phyloP scores from a whole-genome alignment of 2,113 vertebrate genomes.

The Cebidichthys violaceus region DNA sequence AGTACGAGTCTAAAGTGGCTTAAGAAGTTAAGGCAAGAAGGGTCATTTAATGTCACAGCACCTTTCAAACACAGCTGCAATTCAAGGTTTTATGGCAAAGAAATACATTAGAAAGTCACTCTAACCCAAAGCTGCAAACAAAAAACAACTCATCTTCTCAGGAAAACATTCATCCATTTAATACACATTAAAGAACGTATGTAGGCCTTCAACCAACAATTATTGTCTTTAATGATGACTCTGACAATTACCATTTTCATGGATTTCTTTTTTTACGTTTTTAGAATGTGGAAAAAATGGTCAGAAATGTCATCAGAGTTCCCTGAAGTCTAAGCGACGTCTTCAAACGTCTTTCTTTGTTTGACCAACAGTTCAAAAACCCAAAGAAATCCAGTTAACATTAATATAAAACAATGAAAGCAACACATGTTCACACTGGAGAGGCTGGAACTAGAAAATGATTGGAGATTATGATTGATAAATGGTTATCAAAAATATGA shows the following conservation, averaged over 20 bases:
- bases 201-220: neutral
- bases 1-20: too few species aligned
- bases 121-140: neutral
- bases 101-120: too few species aligned
- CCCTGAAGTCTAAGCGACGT: neutral
- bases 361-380: neutral
- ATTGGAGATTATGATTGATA: neutral
- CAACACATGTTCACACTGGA: neutral
- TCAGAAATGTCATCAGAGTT: neutral
- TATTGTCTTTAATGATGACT: too few species aligned
- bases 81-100: too few species aligned
- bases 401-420: neutral
- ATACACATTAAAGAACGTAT: neutral
- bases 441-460: neutral
- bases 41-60: too few species aligned
- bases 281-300: too few species aligned
- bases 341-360: neutral
- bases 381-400: neutral
- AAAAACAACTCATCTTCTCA: neutral
- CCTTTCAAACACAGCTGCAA: too few species aligned
- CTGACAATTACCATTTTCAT: too few species aligned
- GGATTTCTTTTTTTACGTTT: too few species aligned
- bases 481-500: neutral
- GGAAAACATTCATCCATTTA: neutral
- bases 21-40: too few species aligned